Percentiles rank a stretch among this genome's conserved stretches.
These are phyloP conservation scores for Xyrichtys novacula DNA, from an alignment of 2,797 vertebrate species.

Conservation along the genomic window DNA sequence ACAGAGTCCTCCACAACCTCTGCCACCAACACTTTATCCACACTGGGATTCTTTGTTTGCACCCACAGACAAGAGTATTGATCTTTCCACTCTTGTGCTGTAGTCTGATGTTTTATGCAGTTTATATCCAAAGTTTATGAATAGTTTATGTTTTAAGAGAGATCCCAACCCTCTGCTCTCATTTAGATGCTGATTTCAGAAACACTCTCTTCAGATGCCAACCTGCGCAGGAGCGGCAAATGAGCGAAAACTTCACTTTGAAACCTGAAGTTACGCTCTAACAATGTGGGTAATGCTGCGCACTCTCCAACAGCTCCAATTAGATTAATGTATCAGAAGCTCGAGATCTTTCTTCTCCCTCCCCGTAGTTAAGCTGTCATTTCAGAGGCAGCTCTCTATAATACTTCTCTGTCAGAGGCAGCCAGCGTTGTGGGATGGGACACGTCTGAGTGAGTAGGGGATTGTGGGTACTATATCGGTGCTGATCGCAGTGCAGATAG, in stretches of 20 bases:
- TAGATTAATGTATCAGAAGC: constrained; percentile 15
- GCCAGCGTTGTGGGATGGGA: constrained; percentile 39
- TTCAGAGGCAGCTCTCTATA: constrained; percentile 44
- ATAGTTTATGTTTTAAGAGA: constrained; percentile 16
- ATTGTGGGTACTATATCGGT: constrained; percentile 51
- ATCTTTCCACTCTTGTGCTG: constrained; percentile 12
- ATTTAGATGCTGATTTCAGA: constrained; percentile 17
- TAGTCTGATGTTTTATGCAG: constrained; percentile 1
- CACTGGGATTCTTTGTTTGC: constrained; percentile 10
- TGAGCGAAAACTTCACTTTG: constrained; percentile 3
- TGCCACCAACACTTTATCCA: constrained; percentile 37
- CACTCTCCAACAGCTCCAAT: not conserved
- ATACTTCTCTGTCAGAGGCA: constrained; percentile 31
- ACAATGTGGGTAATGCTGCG: no score
- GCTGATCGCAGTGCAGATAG: constrained; percentile 63
- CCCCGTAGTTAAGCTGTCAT: constrained; percentile 53
- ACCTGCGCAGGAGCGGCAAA: not conserved
- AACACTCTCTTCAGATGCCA: not conserved
- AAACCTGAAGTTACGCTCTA: constrained; percentile 41
- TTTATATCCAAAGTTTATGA: constrained; percentile 10
- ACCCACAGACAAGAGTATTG: constrained; percentile 19
- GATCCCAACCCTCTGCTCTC: not conserved
- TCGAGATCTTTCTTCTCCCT: constrained; percentile 30
- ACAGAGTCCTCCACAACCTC: constrained; percentile 20
- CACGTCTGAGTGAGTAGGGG: constrained; percentile 34